A percentile compares a stretch with the other conserved stretches of the same genome.
Conservation (phyloP, 2,888 invertebrate genomes). For the Meghimatium bilineatum region DNA sequence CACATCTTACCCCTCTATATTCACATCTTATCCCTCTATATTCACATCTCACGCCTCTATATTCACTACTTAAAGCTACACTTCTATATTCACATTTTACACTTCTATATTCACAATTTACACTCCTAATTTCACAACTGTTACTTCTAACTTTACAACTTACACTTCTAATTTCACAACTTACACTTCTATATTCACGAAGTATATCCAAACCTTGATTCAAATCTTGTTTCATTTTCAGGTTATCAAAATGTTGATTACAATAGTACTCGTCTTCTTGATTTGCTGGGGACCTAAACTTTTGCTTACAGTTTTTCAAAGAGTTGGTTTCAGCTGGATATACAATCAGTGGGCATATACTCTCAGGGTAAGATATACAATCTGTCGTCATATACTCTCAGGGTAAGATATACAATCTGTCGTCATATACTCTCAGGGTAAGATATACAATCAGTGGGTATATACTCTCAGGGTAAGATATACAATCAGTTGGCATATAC, state of each 20-base stretch:
- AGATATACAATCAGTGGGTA: no score
- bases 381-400: no score
- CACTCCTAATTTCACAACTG: neutral
- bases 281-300: conserved; percentile 79
- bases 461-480: no score
- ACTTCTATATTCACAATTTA: neutral
- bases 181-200: no score
- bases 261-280: conserved; percentile 78
- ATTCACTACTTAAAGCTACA: neutral
- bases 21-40: neutral
- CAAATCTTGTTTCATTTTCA: conserved; percentile 58
- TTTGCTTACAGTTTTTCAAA: conserved; percentile 57
- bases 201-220: no score
- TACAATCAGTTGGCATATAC: conserved; percentile 18
- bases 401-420: no score
- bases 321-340: conserved; percentile 35
- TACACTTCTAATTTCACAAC: no score
- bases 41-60: neutral
- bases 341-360: conserved; percentile 19
- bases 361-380: conserved; percentile 2
- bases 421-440: no score
- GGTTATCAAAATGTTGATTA: conserved; percentile 80
- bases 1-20: no score
- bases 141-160: no score
- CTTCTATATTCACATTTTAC: neutral